phyloP scores from a whole-genome alignment of 2,113 vertebrate species.

The Pleuronectes platessa region DNA sequence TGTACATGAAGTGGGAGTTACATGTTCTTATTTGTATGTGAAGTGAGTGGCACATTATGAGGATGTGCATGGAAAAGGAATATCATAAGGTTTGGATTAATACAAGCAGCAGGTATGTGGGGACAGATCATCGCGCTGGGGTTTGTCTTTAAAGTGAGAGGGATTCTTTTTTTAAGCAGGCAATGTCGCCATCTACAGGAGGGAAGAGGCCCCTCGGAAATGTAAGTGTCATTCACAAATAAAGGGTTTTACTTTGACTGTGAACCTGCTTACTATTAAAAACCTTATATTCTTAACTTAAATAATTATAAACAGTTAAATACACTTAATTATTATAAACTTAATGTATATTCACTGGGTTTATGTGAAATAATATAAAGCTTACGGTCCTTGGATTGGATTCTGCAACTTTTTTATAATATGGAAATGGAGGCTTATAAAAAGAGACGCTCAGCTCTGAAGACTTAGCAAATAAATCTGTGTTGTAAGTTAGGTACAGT shows the following conservation, averaged over 20 bases:
- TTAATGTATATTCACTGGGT: no score
- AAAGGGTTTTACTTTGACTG: conserved; percentile 7
- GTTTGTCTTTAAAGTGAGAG: conserved; percentile 42
- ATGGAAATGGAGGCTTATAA: conserved; percentile 21
- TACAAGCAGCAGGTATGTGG: conserved; percentile 55
- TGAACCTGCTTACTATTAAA: conserved; percentile 1
- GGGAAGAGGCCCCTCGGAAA: conserved; percentile 6
- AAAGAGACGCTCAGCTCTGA: conserved; percentile 23
- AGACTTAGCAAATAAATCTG: conserved; percentile 20
- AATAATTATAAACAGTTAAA: background rate
- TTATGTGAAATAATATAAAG: background rate
- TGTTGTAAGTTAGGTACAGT: conserved; percentile 19
- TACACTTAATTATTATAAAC: background rate
- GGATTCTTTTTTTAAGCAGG: conserved; percentile 79
- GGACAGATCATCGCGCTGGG: conserved; percentile 41
- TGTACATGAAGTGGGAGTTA: conserved; percentile 61
- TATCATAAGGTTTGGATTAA: conserved; percentile 66
- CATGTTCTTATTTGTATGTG: conserved; percentile 53
- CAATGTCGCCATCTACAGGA: conserved; percentile 97
- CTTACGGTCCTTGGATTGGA: conserved; percentile 2
- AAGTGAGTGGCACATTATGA: conserved; percentile 60
- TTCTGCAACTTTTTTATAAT: conserved; percentile 19
- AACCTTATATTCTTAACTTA: background rate
- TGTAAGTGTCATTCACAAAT: conserved; percentile 36
- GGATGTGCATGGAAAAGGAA: conserved; percentile 62